Base-by-base conservation (phyloP, 2,113 vertebrate genomes). In the Prionailurus viverrinus region DNA sequence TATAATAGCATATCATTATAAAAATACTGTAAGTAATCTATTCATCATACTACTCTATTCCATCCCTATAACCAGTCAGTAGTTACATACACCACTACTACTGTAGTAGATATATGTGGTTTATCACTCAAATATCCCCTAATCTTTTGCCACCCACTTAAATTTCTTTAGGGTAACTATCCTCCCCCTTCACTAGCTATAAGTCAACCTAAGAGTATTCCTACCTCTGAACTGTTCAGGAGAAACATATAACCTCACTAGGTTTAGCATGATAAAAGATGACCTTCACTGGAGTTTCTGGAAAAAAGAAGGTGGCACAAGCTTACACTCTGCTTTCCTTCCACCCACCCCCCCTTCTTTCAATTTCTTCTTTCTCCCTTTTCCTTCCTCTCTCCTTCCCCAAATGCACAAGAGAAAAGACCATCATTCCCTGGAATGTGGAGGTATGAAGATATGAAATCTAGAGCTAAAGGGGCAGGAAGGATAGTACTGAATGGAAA, bases 41-140 rank as follows among this genome's bases (percentile, higher is more conserved):
- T 36, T 93, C 45, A 78, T 93, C 63, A 63, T 45, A 96, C 27
- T 69, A 73, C 31, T 71, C 74, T 96, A 73, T 88, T 66, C 19
- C 89, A 69, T 88, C 41, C 39, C 39, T 76, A 91, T 5, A 91
- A 4, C 7, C 27, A 78, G 29, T 84, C n/a, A 84, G 27, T 19
- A 25, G 23, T 81, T 89, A 1, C 61, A 79, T 73, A 71, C 65
- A 86, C n/a, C 39, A 78, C 21, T 85, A 81, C 29, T 78, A 91
- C 8, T 73, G 18, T 27, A 87, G 76, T 87, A 12, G 4, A 76
- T 31, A 89, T 55, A 51, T 4, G 18, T 63, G 39, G 33, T 78
- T 84, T 87, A 58, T 19, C 48, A 78, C 29, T 84, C 79, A 82
- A 91, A 55, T 78, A 88, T 55, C 16, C 31, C 16, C 74, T 21